Base-by-base conservation (phyloP, 2,888 invertebrate species). In the Podotricha telesiphe region DNA sequence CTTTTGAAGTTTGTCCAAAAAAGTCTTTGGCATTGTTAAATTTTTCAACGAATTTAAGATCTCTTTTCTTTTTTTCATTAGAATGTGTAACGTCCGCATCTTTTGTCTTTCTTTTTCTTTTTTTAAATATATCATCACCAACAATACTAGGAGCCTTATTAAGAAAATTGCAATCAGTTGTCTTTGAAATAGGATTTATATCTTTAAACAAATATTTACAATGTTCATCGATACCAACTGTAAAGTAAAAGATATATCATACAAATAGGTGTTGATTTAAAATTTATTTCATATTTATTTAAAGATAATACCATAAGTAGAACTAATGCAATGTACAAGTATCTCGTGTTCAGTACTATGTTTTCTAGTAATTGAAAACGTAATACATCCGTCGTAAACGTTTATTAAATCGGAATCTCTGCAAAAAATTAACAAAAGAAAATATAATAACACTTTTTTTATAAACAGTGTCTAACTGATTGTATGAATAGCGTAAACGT, bases 311-410 rank as follows among this genome's bases (percentile, higher is more conserved):
- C 95, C 95, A 85, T 94, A 93, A 73, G 82, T 88, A 56, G 94
- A 93, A 77, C 95, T 95, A 56, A 95, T 88, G 72, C 95, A 94
- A 79, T 95, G 88, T 22, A 90, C 94, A 65, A 83, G 81, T 67
- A 95, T 84, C 77, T 87, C 89, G 71, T 94, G 86, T 74, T 92
- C 88, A 58, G 79, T 80, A 28, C 73, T 77, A 63, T 86, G 83
- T 76, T 87, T 86, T 69, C 94, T 82, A 42, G 84, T 82, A 50
- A 95, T 80, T 75, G 85, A 82, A 77, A 87, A 88, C 13, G 78
- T 82, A 55, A 94, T 86, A 65, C 76, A 82, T 15, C 89, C 91
- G 77, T 92, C 87, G 74, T 93, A 91, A 8, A 93, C 74, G 55
- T 82, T 81, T 67, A 92, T 86, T 56, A 93, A 82, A 75, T 91